Conservation (phyloP, 1,140 invertebrate genomes). For the Penaeus vannamei region DNA sequence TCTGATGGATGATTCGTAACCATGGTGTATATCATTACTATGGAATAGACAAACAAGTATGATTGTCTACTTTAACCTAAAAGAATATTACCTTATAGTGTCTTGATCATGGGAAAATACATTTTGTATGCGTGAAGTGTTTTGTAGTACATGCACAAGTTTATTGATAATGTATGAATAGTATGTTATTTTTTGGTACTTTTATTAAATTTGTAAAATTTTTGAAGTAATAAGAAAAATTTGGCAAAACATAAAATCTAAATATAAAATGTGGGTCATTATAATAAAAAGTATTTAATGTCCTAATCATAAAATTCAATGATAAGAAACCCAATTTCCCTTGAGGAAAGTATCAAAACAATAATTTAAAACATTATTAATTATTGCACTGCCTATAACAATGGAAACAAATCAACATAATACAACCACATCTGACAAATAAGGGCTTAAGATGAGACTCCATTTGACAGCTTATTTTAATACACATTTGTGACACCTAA, state of each 20-base stretch:
- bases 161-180: background rate
- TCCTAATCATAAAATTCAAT: background rate
- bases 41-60: background rate
- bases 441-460: slow-evolving; percentile 43
- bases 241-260: background rate
- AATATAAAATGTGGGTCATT: background rate
- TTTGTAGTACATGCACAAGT: background rate
- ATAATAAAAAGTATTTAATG: slow-evolving; percentile 7
- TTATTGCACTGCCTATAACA: slow-evolving; percentile 51
- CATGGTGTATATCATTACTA: background rate
- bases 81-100: background rate
- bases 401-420: slow-evolving; percentile 47
- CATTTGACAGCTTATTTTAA: slow-evolving; percentile 42
- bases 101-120: background rate
- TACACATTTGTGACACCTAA: slow-evolving; percentile 41
- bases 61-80: background rate
- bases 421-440: slow-evolving; percentile 26
- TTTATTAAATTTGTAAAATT: background rate
- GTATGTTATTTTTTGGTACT: background rate
- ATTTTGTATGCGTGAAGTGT: background rate
- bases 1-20: background rate
- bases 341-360: background rate
- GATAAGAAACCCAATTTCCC: too few species aligned
- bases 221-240: background rate
- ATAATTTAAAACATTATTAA: slow-evolving; percentile 37